phyloP scores from a whole-genome alignment of 2,113 vertebrate genomes.

The Illadopsis cleaveri region DNA sequence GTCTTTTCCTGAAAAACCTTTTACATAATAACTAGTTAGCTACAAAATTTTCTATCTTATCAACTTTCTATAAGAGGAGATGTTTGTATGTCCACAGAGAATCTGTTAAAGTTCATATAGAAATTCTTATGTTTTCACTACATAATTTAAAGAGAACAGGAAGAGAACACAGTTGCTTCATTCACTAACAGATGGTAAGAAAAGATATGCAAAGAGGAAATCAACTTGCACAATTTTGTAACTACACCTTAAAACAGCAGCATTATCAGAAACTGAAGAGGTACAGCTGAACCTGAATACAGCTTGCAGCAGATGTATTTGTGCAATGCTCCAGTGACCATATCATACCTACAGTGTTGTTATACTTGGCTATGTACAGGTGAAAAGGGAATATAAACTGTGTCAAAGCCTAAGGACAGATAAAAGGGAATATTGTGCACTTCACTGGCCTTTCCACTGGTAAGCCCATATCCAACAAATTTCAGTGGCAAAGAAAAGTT shows the following conservation, averaged over 20 bases:
- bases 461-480: neutral
- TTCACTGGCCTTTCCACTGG: neutral
- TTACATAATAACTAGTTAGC: neutral
- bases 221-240: neutral
- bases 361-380: neutral
- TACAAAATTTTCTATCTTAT: slow-evolving; percentile 21
- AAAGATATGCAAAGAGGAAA: neutral
- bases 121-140: neutral
- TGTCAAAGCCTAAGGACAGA: neutral
- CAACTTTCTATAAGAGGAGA: slow-evolving; percentile 27
- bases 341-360: neutral
- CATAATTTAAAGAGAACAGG: neutral
- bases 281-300: neutral
- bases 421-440: slow-evolving; percentile 1
- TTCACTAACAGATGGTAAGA: neutral
- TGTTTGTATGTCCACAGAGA: slow-evolving; percentile 16
- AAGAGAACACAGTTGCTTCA: neutral
- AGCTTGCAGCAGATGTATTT: neutral
- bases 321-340: neutral
- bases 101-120: slow-evolving; percentile 19
- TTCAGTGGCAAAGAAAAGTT: neutral
- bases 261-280: neutral
- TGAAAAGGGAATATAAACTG: neutral
- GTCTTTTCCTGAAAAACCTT: neutral
- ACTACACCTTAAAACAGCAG: neutral